phyloP scores from a whole-genome alignment of 53 echinoderm and acorn worm genomes.

The Hippasteria phrygiana region DNA sequence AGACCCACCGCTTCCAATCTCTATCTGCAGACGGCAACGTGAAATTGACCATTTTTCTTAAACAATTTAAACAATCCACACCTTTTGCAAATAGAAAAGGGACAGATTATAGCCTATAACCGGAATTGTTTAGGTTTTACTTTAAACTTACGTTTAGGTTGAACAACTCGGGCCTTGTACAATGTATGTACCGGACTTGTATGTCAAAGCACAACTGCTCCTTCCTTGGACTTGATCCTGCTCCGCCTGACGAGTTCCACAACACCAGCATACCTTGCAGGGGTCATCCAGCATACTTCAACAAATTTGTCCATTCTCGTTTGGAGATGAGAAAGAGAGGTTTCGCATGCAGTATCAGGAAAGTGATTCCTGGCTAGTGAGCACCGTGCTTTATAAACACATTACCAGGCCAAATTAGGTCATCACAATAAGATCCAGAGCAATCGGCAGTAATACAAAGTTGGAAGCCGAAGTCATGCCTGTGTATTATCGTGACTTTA shows the following conservation, averaged over 20 bases:
- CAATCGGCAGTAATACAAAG: too few species aligned
- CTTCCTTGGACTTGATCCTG: conserved; percentile 21
- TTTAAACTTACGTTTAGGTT: conserved; percentile 35
- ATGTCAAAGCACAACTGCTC: conserved; percentile 31
- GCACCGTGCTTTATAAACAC: too few species aligned
- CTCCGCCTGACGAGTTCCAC: conserved; percentile 34
- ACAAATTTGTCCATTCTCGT: not conserved
- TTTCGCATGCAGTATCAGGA: not conserved
- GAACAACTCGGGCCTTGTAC: conserved; percentile 50
- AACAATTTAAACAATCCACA: too few species aligned
- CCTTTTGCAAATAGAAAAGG: too few species aligned
- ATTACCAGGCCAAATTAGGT: not conserved
- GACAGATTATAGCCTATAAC: too few species aligned
- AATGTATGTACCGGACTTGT: conserved; percentile 41
- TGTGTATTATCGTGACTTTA: too few species aligned
- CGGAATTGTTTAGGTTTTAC: too few species aligned
- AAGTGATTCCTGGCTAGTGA: not conserved
- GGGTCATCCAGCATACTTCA: not conserved
- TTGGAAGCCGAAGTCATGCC: too few species aligned
- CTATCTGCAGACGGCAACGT: too few species aligned
- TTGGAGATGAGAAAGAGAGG: not conserved
- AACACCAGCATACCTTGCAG: conserved; percentile 28
- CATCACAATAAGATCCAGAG: too few species aligned
- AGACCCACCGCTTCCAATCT: too few species aligned
- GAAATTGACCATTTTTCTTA: too few species aligned